Evolutionary conservation across 2,888 invertebrate genomes (phyloP).

Genomic region (Protula sp.): DNA sequence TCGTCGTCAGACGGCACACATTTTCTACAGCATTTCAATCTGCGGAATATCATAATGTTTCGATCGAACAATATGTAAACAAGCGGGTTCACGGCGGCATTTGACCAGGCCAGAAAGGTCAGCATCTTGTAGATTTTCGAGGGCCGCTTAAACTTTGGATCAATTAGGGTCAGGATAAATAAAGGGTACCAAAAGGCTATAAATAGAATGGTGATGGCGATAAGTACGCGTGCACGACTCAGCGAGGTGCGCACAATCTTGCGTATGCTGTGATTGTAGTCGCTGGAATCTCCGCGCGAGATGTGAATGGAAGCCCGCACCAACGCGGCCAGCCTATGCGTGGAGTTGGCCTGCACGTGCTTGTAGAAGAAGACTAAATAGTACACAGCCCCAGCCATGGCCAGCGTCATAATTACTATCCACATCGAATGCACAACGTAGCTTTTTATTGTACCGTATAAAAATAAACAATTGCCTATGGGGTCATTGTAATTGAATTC

Average conservation of each 20-base stretch:
- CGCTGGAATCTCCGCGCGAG: slow-evolving; percentile 27
- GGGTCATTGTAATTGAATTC: slow-evolving; percentile 50
- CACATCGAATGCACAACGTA: slow-evolving; percentile 53
- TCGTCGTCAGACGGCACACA: not conserved
- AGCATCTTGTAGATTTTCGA: slow-evolving; percentile 50
- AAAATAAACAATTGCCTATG: slow-evolving; percentile 51
- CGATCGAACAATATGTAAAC: slow-evolving; percentile 49
- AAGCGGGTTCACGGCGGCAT: slow-evolving; percentile 48
- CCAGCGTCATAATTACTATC: slow-evolving; percentile 49
- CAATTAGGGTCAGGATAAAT: slow-evolving; percentile 47
- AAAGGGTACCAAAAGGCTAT: slow-evolving; percentile 52
- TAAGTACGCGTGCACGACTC: slow-evolving; percentile 48
- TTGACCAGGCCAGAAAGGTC: slow-evolving; percentile 52
- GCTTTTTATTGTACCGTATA: slow-evolving; percentile 47
- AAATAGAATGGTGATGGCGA: slow-evolving; percentile 41
- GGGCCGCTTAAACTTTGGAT: slow-evolving; percentile 44
- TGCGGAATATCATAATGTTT: slow-evolving; percentile 40
- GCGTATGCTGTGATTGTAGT: slow-evolving; percentile 20
- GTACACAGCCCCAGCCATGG: slow-evolving; percentile 42
- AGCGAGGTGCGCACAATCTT: slow-evolving; percentile 41
- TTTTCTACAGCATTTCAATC: not conserved
- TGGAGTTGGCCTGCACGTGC: slow-evolving; percentile 45
- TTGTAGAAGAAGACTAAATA: slow-evolving; percentile 49
- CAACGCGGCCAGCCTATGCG: slow-evolving; percentile 26
- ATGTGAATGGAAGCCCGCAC: slow-evolving; percentile 44